phyloP scores from a whole-genome alignment of 2,797 vertebrate species.

The Neosalanx taihuensis region DNA sequence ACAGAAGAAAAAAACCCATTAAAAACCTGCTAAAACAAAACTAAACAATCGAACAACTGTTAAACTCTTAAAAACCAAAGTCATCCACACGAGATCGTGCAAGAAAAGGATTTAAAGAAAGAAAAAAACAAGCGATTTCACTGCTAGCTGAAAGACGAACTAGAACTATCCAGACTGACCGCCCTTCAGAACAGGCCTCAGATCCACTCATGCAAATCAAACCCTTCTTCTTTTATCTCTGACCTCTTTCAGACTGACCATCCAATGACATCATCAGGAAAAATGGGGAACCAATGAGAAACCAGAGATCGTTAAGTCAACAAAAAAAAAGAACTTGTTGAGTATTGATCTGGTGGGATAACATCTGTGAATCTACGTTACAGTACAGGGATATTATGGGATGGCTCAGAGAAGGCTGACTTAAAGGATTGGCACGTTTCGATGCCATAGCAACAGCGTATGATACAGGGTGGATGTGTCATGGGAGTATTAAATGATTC shows the following conservation, averaged over 20 bases:
- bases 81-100: slow-evolving; percentile 29
- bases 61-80: background rate
- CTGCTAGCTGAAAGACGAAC: too few relatives aligned
- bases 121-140: too few relatives aligned
- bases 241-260: slow-evolving; percentile 17
- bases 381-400: slow-evolving; percentile 31
- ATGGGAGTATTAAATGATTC: slow-evolving; percentile 13
- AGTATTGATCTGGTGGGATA: slow-evolving; percentile 13
- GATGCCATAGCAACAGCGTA: slow-evolving; percentile 38
- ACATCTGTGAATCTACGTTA: slow-evolving; percentile 37
- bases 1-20: slow-evolving; percentile 4
- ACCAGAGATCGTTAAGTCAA: background rate
- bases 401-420: slow-evolving; percentile 14
- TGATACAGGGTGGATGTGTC: slow-evolving; percentile 12
- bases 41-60: slow-evolving; percentile 20
- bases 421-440: slow-evolving; percentile 13
- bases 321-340: slow-evolving; percentile 33
- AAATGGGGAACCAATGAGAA: background rate
- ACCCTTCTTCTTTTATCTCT: background rate
- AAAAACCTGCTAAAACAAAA: slow-evolving; percentile 3
- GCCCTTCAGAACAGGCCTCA: background rate
- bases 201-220: background rate
- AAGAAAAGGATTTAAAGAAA: slow-evolving; percentile 10
- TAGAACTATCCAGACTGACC: too few relatives aligned
- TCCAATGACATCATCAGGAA: slow-evolving; percentile 13